Evolutionary conservation across 1,140 invertebrate species (phyloP), one percentile per base, ranked within the genome.

Genomic region (Heliconius congener): DNA sequence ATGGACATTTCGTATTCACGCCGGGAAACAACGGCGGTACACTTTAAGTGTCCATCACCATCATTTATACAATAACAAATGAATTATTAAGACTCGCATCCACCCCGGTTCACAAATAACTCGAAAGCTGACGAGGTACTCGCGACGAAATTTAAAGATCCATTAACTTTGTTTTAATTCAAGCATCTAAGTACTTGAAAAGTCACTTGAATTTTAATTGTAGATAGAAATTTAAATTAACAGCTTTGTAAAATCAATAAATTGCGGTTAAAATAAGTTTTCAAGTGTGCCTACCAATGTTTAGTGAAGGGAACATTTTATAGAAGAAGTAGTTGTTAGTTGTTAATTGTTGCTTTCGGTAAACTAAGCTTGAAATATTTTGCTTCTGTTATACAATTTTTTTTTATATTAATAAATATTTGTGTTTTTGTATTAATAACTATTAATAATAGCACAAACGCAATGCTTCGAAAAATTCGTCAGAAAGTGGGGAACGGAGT

Each of bases 31-130:
- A 85, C 83, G 70, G 75, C 52, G 70, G 78, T 74, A 79, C 82
- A 82, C 76, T 90, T 88, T 86, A 87, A 91, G 81, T 88, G 88
- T 88, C 86, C 84, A 77, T 78, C 77, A 80, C 77, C 77, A 80
- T 89, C 86, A 91, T 93, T 92, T 91, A 88, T 90, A 85, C 89
- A 90, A 86, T 86, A 91, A 88, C 83, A 84, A 84, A 83, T 91
- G 83, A 90, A 89, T 90, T 88, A 90, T 89, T 89, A 81, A 87
- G 84, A 85, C 85, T 77, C 73, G 66, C 79, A 83, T 76, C 70
- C 79, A 83, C 79, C 76, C 73, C 76, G 79, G 55, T 71, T 83
- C 78, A 80, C 57, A 81, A 83, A 80, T 73, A 81, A 80, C 79
- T 80, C 74, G 57, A 77, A 76, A 82, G 76, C 80, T 81, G 82